Evolutionary conservation across 2,797 vertebrate species (phyloP).

Genomic region (Dromococcyx pavoninus): DNA sequence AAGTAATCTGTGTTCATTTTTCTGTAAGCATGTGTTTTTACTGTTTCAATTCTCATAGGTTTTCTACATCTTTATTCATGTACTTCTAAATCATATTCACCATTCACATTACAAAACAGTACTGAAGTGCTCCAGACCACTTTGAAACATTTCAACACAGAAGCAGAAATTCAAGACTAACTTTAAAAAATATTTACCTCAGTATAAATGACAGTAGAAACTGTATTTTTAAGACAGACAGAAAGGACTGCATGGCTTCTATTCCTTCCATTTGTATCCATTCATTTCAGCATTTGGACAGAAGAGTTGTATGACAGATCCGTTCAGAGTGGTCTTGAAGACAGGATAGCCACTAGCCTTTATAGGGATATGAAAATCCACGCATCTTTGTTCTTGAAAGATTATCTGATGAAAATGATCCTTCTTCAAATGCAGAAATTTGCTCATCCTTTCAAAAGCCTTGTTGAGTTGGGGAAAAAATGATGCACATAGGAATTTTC

Average conservation of each 20-base stretch:
- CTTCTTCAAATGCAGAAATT: neutral
- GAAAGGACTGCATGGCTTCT: neutral
- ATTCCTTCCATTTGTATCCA: neutral
- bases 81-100: neutral
- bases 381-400: neutral
- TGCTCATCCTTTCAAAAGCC: neutral
- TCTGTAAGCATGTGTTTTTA: neutral
- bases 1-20: neutral
- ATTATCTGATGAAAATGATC: neutral
- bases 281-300: neutral
- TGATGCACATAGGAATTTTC: neutral
- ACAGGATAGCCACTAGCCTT: fast-evolving
- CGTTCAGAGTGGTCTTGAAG: neutral
- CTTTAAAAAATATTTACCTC: neutral
- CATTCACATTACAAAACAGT: neutral
- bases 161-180: neutral
- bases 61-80: neutral
- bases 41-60: neutral
- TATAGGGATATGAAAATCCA: neutral
- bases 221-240: neutral
- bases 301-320: neutral
- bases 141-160: neutral
- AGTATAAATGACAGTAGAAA: neutral
- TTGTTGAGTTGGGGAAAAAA: neutral
- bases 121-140: neutral